A percentile compares a stretch with the other conserved stretches of the same genome.
These are phyloP conservation scores for Chalcis sispes DNA, from an alignment of 2,888 invertebrate species.

Conservation along the genomic window DNA sequence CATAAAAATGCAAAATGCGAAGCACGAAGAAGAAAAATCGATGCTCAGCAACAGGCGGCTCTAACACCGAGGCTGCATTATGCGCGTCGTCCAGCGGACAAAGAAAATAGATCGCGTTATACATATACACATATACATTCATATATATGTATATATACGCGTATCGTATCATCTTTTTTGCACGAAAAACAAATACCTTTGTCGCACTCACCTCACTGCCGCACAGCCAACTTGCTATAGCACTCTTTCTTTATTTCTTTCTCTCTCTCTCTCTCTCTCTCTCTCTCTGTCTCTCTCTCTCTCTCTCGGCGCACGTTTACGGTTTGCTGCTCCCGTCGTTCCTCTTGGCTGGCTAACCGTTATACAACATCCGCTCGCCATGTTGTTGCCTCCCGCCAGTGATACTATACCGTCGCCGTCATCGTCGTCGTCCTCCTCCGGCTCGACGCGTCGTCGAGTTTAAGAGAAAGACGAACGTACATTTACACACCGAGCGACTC, in stretches of 20 bases:
- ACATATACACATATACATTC: neutral
- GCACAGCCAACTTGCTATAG: too few species aligned
- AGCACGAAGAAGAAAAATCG: neutral
- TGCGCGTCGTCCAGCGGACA: neutral
- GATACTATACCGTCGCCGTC: slow-evolving; percentile 1
- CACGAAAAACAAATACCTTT: neutral
- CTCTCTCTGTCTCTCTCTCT: slow-evolving; percentile 31
- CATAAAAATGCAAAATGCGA: too few species aligned
- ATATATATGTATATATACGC: neutral
- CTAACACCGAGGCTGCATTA: neutral
- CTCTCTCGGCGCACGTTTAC: slow-evolving; percentile 62
- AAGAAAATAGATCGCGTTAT: slow-evolving; percentile 22
- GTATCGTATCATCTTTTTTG: neutral
- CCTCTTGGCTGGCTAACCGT: slow-evolving; percentile 76
- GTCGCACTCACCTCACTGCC: too few species aligned
- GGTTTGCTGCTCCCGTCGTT: slow-evolving; percentile 74
- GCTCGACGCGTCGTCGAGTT: neutral
- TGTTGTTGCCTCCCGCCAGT: slow-evolving; percentile 35
- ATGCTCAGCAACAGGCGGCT: slow-evolving; percentile 14
- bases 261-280: slow-evolving; percentile 37
- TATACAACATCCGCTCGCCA: slow-evolving; percentile 75
- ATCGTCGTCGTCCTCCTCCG: neutral
- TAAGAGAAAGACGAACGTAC: neutral
- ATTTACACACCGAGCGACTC: slow-evolving; percentile 59
- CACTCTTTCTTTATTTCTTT: neutral